Percentiles rank a stretch among this genome's conserved stretches.
These are phyloP conservation scores for Opisthocomus hoazin DNA, from an alignment of 2,113 vertebrate species.

Conservation along the genomic window DNA sequence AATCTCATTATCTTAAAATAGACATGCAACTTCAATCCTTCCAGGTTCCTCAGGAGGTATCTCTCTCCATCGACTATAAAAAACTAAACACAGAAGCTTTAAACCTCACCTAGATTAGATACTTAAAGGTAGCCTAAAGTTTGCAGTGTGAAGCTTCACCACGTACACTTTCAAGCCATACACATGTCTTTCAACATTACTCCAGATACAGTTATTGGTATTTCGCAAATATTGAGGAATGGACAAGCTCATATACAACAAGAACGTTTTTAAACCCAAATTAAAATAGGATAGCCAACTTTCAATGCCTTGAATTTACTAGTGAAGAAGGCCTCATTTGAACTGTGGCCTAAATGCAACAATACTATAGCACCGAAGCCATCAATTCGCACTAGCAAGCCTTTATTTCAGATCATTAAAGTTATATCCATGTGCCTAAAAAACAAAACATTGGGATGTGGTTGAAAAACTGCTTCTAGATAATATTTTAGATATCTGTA, in stretches of 20 bases:
- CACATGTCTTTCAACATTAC: neutral
- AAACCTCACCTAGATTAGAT: neutral
- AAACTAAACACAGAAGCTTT: neutral
- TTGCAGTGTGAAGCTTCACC: neutral
- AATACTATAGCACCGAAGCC: neutral
- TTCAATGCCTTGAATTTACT: neutral
- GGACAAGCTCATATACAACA: neutral
- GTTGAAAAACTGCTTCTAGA: neutral
- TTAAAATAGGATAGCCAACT: neutral
- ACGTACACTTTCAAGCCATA: neutral
- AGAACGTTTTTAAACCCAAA: neutral
- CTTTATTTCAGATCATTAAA: neutral
- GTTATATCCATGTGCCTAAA: neutral
- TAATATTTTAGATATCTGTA: neutral
- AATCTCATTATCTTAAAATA: neutral
- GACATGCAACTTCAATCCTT: neutral
- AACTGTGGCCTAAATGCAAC: neutral
- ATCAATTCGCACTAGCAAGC: neutral
- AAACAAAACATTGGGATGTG: neutral
- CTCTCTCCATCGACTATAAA: neutral
- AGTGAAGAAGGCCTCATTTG: neutral
- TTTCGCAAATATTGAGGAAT: neutral
- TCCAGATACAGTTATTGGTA: neutral
- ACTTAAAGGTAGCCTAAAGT: neutral
- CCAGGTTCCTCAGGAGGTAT: neutral